Conservation (phyloP, 2,888 invertebrate genomes). For the Cosmia trapezina region DNA sequence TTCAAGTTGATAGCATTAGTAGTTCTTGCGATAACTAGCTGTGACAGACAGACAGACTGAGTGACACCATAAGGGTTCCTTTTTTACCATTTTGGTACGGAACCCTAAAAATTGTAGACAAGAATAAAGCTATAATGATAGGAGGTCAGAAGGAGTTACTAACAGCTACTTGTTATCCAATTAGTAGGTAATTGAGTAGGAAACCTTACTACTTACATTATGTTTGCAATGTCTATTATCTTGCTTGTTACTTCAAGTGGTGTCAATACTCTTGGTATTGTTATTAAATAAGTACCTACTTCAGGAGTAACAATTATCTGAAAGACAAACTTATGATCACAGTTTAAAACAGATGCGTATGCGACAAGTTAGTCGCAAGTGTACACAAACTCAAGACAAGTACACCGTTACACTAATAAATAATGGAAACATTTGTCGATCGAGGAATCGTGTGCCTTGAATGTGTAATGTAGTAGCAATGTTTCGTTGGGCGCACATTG, state of each 20-base stretch:
- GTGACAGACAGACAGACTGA: too few relatives aligned
- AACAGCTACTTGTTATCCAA: neutral
- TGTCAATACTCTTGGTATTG: slow-evolving; percentile 11
- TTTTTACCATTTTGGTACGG: too few relatives aligned
- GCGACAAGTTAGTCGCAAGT: slow-evolving; percentile 54
- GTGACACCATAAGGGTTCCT: too few relatives aligned
- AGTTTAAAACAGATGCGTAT: neutral
- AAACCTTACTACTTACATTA: neutral
- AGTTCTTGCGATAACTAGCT: too few relatives aligned
- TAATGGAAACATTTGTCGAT: slow-evolving; percentile 62
- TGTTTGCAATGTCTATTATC: neutral
- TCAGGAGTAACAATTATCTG: neutral
- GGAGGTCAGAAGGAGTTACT: neutral
- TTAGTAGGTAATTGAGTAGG: neutral
- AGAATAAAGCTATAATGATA: neutral
- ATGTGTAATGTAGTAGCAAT: slow-evolving; percentile 32
- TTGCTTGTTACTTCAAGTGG: neutral
- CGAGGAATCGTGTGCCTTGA: slow-evolving; percentile 48
- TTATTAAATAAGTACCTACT: neutral
- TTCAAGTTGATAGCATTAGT: too few relatives aligned
- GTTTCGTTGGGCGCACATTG: slow-evolving; percentile 28
- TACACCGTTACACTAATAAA: slow-evolving; percentile 66
- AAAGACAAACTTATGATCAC: neutral
- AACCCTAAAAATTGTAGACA: neutral
- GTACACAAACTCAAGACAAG: slow-evolving; percentile 10